These are phyloP conservation scores for Apantesis nais DNA, from an alignment of 2,888 invertebrate species.

Conservation along the genomic window DNA sequence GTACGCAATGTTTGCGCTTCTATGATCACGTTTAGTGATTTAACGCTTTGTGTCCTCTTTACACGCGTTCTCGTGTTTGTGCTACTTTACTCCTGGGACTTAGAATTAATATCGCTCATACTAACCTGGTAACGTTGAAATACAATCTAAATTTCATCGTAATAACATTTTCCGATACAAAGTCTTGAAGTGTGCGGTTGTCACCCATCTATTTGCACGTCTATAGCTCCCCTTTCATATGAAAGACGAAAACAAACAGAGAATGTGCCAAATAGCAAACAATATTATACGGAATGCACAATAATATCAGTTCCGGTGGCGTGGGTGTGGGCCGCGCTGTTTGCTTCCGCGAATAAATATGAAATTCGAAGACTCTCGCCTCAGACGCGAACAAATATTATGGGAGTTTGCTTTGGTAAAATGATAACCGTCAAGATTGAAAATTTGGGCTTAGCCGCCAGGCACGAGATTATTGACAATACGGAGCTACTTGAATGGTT, in stretches of 20 bases:
- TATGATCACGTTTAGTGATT: slow-evolving; percentile 78
- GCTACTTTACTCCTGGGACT: slow-evolving; percentile 40
- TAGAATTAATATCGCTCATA: slow-evolving; percentile 40
- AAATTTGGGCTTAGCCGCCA: slow-evolving; percentile 78
- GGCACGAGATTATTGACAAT: slow-evolving; percentile 66
- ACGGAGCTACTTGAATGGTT: slow-evolving; percentile 48
- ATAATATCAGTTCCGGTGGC: slow-evolving; percentile 84
- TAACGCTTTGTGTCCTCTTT: slow-evolving; percentile 65
- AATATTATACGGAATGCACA: slow-evolving; percentile 86
- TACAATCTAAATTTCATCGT: slow-evolving; percentile 72
- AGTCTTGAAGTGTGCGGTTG: slow-evolving; percentile 70
- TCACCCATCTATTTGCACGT: slow-evolving; percentile 80
- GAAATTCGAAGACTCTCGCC: slow-evolving; percentile 83
- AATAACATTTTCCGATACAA: slow-evolving; percentile 76
- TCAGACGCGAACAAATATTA: slow-evolving; percentile 82
- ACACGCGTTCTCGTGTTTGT: slow-evolving; percentile 37
- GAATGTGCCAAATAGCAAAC: slow-evolving; percentile 86
- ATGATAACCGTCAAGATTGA: slow-evolving; percentile 84
- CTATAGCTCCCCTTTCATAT: slow-evolving; percentile 84
- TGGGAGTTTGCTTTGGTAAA: slow-evolving; percentile 83
- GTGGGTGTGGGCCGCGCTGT: slow-evolving; percentile 71
- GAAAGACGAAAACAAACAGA: slow-evolving; percentile 84
- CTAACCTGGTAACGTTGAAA: slow-evolving; percentile 43
- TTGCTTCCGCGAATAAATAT: slow-evolving; percentile 85
- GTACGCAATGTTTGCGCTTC: slow-evolving; percentile 75